phyloP scores from a whole-genome alignment of 1,140 invertebrate species.

The Drosophila asahinai region DNA sequence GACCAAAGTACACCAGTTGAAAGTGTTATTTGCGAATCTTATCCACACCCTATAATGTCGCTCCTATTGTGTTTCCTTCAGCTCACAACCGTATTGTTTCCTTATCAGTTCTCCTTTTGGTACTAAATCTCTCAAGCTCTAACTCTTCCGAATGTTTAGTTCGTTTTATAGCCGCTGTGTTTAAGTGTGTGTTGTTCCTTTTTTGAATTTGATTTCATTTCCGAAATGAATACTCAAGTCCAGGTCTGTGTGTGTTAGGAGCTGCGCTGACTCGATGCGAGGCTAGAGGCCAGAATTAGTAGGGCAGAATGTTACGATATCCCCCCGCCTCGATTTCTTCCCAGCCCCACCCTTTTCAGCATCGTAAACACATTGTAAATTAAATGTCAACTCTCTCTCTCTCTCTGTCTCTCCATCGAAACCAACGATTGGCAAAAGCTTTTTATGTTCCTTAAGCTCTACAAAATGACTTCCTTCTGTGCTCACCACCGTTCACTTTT shows the following conservation, averaged over 20 bases:
- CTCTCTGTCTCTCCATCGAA: slow-evolving; percentile 6
- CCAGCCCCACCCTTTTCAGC: slow-evolving; percentile 3
- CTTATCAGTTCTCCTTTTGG: slow-evolving; percentile 22
- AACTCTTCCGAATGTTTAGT: slow-evolving; percentile 40
- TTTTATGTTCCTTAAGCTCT: slow-evolving; percentile 56
- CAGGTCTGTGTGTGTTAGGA: slow-evolving; percentile 33
- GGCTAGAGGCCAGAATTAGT: slow-evolving; percentile 26
- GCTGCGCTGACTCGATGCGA: slow-evolving; percentile 38
- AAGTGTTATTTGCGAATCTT: slow-evolving; percentile 54
- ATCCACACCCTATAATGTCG: slow-evolving; percentile 18
- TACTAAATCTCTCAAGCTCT: slow-evolving; percentile 42
- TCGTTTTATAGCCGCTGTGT: slow-evolving; percentile 51
- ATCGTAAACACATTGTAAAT: slow-evolving; percentile 50
- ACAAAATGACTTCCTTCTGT: slow-evolving; percentile 49
- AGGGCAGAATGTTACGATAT: slow-evolving; percentile 15
- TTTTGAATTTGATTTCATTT: slow-evolving; percentile 34
- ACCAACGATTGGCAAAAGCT: slow-evolving; percentile 58
- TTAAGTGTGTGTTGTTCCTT: slow-evolving; percentile 28
- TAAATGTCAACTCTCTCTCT: slow-evolving; percentile 45
- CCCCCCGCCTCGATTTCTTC: slow-evolving; percentile 9
- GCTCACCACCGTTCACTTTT: slow-evolving; percentile 44
- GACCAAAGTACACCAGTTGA: slow-evolving; percentile 56
- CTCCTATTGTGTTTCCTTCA: slow-evolving; percentile 14
- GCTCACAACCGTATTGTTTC: slow-evolving; percentile 11
- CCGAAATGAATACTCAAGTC: slow-evolving; percentile 29